Base-by-base conservation (phyloP, 2,888 invertebrate species). In the Dioctria rufipes region DNA sequence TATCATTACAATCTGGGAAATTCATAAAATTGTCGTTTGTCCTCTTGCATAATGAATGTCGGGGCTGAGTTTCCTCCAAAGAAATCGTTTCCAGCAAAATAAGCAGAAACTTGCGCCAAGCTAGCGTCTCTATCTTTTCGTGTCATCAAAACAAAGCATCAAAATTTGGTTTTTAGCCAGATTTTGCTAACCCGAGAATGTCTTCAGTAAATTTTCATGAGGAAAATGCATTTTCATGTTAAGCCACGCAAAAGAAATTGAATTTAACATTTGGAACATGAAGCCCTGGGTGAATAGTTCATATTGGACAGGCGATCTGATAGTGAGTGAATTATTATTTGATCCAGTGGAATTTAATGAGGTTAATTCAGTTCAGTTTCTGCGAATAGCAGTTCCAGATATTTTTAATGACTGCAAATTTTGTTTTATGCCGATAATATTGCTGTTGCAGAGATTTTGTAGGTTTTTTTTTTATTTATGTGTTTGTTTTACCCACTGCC, bases 101-200 rank as follows among this genome's bases (percentile, higher is more conserved):
- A 75, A 75, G 79, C 80, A 69, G 42, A 66, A 80, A 80, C 81
- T 80, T 80, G 80, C 80, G 81, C 81, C 81, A 81, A 81, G 75
- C 81, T 63, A 67, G 37, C 54, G 37, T 25, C 77, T 66, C 80
- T 81, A 81, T 81, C 81, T 81, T 81, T 81, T 77, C 60, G 77
- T 80, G 77, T 58, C 81, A 81, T 81, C 81, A 81, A 81, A 81
- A 81, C 81, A 81, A 81, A 81, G 80, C 81, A 81, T 81, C 81
- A 75, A 54, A 80, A 81, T 60, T 80, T 81, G 61, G 81, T 77
- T 77, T 77, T 77, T 39, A 49, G 61, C 77, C 77, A 77, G 63
- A 77, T 49, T 49, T 77, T 54, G 43, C 46, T 46, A 63, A 77
- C 42, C 63, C 77, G 42, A 46, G 49, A n/a, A 49, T 63, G 25